A percentile compares a stretch with the other conserved stretches of the same genome.
Evolutionary conservation across 2,888 invertebrate genomes (phyloP).

Genomic region (Scaptodrosophila latifasciaeformis): DNA sequence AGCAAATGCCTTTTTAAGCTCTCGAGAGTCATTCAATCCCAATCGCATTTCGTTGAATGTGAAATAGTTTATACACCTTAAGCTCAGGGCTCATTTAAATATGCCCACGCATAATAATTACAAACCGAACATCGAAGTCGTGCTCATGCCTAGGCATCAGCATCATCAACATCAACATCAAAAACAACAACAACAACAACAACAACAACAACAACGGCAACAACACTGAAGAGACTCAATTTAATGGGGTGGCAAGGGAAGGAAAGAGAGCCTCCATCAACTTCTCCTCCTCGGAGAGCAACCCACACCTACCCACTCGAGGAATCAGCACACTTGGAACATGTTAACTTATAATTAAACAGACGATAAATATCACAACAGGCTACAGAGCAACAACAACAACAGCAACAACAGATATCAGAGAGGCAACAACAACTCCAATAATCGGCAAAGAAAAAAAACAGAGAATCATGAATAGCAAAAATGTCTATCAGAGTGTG

Average conservation of each 20-base stretch:
- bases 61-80: too few relatives aligned
- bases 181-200: slow-evolving; percentile 19
- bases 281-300: background rate
- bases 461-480: slow-evolving; percentile 47
- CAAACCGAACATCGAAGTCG: slow-evolving; percentile 59
- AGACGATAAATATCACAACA: slow-evolving; percentile 38
- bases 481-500: slow-evolving; percentile 58
- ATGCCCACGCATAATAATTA: slow-evolving; percentile 55
- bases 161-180: slow-evolving; percentile 46
- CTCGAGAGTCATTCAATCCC: slow-evolving; percentile 31
- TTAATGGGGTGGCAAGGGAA: too few relatives aligned
- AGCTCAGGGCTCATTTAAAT: slow-evolving; percentile 57
- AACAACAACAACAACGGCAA: slow-evolving; percentile 19
- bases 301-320: too few relatives aligned
- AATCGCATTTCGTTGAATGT: too few relatives aligned
- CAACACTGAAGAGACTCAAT: too few relatives aligned
- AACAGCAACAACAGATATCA: too few relatives aligned
- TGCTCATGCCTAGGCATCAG: slow-evolving; percentile 41
- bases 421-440: background rate
- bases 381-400: background rate
- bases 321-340: slow-evolving; percentile 36
- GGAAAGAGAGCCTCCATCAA: background rate
- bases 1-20: too few relatives aligned
- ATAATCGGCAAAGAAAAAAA: slow-evolving; percentile 14
- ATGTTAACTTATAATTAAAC: slow-evolving; percentile 67